Percentiles rank a stretch among this genome's conserved stretches.
phyloP scores from a whole-genome alignment of 2,797 vertebrate species.

The Coregonus ussuriensis region DNA sequence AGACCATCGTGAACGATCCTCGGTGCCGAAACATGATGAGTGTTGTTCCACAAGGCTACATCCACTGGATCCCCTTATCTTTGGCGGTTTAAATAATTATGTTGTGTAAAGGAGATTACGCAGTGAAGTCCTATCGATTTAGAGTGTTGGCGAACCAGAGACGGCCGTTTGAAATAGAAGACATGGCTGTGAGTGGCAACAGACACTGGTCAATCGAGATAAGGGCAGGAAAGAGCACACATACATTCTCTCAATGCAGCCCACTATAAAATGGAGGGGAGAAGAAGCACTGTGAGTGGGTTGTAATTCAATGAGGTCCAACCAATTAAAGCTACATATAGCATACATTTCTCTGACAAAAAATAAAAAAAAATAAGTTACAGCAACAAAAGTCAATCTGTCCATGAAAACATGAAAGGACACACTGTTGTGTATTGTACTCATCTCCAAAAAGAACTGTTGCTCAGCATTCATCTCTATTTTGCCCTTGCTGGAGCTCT shows the following conservation, averaged over 20 bases:
- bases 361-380: not conserved
- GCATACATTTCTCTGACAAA: not conserved
- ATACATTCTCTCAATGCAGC: not conserved
- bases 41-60: conserved; percentile 1
- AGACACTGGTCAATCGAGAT: conserved; percentile 6
- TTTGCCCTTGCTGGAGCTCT: conserved; percentile 1
- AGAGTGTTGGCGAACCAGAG: conserved; percentile 9
- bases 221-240: not conserved
- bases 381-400: not conserved
- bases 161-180: conserved; percentile 8
- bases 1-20: not conserved
- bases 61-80: conserved; percentile 22
- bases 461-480: conserved; percentile 8
- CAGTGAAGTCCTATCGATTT: conserved; percentile 16
- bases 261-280: not conserved
- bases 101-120: conserved; percentile 8
- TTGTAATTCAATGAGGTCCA: not conserved
- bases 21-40: conserved; percentile 1
- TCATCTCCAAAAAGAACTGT: not conserved
- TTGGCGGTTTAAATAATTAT: conserved; percentile 9
- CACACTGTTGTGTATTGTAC: not conserved
- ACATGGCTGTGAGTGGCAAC: conserved; percentile 2
- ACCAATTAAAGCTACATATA: not conserved
- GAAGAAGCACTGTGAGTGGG: conserved; percentile 1
- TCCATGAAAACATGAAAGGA: not conserved